phyloP scores from a whole-genome alignment of 2,113 vertebrate species.

The Hippopotamus amphibius region DNA sequence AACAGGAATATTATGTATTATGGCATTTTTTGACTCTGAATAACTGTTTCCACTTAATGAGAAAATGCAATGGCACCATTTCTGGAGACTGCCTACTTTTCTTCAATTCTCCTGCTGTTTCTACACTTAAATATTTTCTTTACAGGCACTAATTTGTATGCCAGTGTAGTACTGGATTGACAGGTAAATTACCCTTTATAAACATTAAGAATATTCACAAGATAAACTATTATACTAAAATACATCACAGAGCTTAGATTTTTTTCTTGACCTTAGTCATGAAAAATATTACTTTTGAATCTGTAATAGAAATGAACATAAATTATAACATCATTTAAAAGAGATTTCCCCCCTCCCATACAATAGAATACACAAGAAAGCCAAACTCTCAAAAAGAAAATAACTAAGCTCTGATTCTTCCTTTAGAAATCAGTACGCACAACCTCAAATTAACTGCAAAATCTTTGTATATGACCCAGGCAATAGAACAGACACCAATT shows the following conservation, averaged over 20 bases:
- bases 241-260: conserved; percentile 72
- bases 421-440: conserved; percentile 58
- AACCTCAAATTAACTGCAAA: conserved; percentile 54
- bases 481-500: not conserved
- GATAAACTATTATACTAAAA: conserved; percentile 83
- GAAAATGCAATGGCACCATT: conserved; percentile 48
- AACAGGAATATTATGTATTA: not conserved
- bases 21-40: not conserved
- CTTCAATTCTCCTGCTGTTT: conserved; percentile 65
- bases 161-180: conserved; percentile 82
- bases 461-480: not conserved
- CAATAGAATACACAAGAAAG: conserved; percentile 53
- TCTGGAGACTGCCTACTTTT: conserved; percentile 39
- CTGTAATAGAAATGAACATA: conserved; percentile 76
- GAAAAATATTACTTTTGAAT: conserved; percentile 81
- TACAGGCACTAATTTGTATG: conserved; percentile 86
- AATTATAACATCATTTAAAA: conserved; percentile 71
- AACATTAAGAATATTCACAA: conserved; percentile 83
- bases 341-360: conserved; percentile 23
- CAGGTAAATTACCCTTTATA: conserved; percentile 87
- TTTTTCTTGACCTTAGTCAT: conserved; percentile 74
- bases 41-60: conserved; percentile 33
- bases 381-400: conserved; percentile 73
- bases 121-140: conserved; percentile 84
- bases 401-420: conserved; percentile 19